These are phyloP conservation scores for Struthidea cinerea DNA, from an alignment of 2,113 vertebrate species.

Conservation along the genomic window DNA sequence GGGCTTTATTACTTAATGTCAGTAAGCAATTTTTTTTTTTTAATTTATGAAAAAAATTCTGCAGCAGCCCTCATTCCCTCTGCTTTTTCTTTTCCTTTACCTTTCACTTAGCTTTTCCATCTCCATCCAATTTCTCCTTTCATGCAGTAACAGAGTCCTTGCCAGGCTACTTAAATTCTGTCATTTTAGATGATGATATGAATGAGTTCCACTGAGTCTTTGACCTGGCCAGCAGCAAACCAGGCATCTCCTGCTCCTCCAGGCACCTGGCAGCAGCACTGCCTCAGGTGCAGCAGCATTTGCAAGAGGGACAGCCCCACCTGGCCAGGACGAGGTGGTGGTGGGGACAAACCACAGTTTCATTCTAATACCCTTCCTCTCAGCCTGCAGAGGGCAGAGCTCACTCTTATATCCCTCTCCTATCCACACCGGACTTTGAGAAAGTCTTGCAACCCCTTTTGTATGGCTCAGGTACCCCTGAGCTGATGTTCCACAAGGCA, in stretches of 20 bases:
- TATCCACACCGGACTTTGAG: not conserved
- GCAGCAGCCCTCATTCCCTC: not conserved
- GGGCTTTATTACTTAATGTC: not conserved
- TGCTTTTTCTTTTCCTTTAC: not conserved
- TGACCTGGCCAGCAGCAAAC: not conserved
- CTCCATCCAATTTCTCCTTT: not conserved
- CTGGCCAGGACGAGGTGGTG: accelerated
- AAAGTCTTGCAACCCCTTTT: not conserved
- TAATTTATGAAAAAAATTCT: not conserved
- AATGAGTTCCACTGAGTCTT: not conserved
- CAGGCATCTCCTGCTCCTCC: not conserved
- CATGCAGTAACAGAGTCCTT: not conserved
- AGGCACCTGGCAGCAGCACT: not conserved
- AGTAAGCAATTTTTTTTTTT: not conserved
- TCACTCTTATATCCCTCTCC: not conserved
- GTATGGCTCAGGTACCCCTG: not conserved
- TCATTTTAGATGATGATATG: not conserved
- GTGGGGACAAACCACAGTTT: not conserved
- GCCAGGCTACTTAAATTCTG: not conserved
- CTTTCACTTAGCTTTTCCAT: not conserved
- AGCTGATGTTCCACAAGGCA: not conserved
- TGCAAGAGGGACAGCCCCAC: not conserved
- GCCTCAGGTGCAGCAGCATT: not conserved
- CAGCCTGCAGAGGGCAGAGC: not conserved
- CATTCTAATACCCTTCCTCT: not conserved